Conservation (phyloP, 2,888 invertebrate genomes). For the Lithophane socia region DNA sequence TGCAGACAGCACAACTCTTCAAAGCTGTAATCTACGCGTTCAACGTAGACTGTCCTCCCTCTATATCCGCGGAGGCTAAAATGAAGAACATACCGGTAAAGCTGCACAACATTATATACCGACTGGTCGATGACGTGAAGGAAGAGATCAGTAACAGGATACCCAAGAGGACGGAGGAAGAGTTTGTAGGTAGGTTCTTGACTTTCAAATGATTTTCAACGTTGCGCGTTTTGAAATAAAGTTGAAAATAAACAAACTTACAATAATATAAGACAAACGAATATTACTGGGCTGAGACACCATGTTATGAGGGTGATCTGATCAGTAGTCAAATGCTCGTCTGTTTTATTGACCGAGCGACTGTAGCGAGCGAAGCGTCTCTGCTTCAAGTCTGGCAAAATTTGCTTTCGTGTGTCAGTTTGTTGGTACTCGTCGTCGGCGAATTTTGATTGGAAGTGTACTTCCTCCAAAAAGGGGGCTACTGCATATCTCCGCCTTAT, state of each 20-base stretch:
- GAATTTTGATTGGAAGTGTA: too few relatives aligned
- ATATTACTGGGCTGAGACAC: too few relatives aligned
- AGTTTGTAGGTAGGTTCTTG: constrained; percentile 91
- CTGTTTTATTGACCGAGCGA: too few relatives aligned
- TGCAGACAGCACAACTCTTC: constrained; percentile 84
- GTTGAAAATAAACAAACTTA: not conserved
- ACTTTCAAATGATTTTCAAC: not conserved
- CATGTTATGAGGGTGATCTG: not conserved
- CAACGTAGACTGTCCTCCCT: constrained; percentile 92
- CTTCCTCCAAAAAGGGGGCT: too few relatives aligned
- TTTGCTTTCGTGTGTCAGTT: too few relatives aligned
- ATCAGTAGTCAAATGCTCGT: not conserved
- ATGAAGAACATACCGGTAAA: constrained; percentile 91
- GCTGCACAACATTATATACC: constrained; percentile 97
- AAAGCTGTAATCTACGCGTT: constrained; percentile 96
- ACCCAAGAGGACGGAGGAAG: constrained; percentile 94
- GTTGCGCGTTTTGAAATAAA: fast-evolving
- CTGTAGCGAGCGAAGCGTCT: too few relatives aligned
- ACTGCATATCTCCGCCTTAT: too few relatives aligned
- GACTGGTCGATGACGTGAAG: constrained; percentile 96
- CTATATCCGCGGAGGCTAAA: constrained; percentile 88
- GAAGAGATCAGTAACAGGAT: constrained; percentile 93
- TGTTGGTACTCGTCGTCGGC: too few relatives aligned
- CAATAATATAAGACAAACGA: not conserved
- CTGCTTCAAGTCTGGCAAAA: too few relatives aligned